phyloP scores from a whole-genome alignment of 2,797 vertebrate genomes.

The Characodon lateralis region DNA sequence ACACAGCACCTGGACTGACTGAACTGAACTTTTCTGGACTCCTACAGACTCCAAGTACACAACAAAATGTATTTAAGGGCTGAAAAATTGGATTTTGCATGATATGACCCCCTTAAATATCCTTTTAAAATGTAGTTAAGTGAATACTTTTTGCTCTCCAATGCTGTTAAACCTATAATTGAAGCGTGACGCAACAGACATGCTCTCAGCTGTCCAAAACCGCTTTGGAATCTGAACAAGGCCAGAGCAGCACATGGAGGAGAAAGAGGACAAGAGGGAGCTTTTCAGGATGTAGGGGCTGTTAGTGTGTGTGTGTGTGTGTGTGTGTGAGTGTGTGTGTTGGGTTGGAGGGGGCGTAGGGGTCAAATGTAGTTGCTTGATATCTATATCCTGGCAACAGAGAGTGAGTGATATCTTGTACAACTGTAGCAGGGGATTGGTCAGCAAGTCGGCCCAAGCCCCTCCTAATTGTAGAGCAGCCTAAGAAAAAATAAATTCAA shows the following conservation, averaged over 20 bases:
- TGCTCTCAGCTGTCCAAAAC: conserved; percentile 23
- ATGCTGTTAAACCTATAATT: conserved; percentile 18
- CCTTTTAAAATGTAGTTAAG: conserved; percentile 28
- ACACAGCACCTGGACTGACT: no score
- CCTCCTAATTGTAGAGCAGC: conserved; percentile 85
- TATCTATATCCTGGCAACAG: conserved; percentile 90
- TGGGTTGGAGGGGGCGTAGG: conserved; percentile 28
- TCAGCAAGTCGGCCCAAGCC: conserved; percentile 77
- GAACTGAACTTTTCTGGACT: no score
- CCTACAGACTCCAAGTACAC: no score
- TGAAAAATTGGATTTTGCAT: no score
- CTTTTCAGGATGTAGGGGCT: conserved; percentile 62
- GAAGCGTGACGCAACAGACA: conserved; percentile 60
- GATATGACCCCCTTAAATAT: no score
- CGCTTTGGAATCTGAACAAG: conserved; percentile 51
- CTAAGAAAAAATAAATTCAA: conserved; percentile 87
- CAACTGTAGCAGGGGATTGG: conserved; percentile 88
- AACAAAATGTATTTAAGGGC: no score
- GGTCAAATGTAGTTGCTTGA: conserved; percentile 84
- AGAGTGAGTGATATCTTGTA: conserved; percentile 82
- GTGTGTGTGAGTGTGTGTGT: conserved; percentile 12
- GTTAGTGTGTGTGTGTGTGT: conserved; percentile 29
- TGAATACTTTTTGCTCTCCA: conserved; percentile 8
- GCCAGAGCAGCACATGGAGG: conserved; percentile 49
- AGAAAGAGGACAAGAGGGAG: conserved; percentile 42